These are phyloP conservation scores for Zaprionus lachaisei DNA, from an alignment of 1,140 invertebrate genomes.

Conservation along the genomic window DNA sequence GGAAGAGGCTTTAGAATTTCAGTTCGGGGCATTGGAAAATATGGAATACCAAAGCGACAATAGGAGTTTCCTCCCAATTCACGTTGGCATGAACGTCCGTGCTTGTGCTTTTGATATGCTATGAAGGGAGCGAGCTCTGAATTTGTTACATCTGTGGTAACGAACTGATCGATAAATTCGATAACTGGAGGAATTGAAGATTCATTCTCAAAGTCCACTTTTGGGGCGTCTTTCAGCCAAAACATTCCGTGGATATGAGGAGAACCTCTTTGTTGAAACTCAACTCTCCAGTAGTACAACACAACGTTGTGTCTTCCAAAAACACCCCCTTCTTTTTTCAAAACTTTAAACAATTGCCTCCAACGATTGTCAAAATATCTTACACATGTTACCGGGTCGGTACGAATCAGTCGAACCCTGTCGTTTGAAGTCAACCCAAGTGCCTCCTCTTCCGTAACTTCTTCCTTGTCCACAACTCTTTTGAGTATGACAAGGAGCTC, in stretches of 20 bases:
- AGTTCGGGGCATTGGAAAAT: too few relatives aligned
- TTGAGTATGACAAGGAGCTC: too few relatives aligned
- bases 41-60: background rate
- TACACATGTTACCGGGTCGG: too few relatives aligned
- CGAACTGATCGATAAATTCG: background rate
- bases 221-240: background rate
- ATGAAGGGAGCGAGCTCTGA: background rate
- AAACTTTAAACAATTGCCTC: too few relatives aligned
- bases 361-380: too few relatives aligned
- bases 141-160: background rate
- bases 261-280: background rate
- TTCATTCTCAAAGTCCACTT: conserved; percentile 8
- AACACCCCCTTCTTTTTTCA: too few relatives aligned
- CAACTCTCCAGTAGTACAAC: background rate
- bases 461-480: too few relatives aligned
- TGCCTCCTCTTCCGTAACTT: too few relatives aligned
- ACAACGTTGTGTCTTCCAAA: too few relatives aligned
- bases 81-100: background rate
- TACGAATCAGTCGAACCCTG: too few relatives aligned
- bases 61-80: background rate
- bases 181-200: background rate
- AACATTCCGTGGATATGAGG: background rate
- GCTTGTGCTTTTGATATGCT: conserved; percentile 2
- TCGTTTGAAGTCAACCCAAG: too few relatives aligned
- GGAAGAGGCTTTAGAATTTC: too few relatives aligned